Evolutionary conservation across 1,140 invertebrate species (phyloP).

Genomic region (Drosophila mojavensis): DNA sequence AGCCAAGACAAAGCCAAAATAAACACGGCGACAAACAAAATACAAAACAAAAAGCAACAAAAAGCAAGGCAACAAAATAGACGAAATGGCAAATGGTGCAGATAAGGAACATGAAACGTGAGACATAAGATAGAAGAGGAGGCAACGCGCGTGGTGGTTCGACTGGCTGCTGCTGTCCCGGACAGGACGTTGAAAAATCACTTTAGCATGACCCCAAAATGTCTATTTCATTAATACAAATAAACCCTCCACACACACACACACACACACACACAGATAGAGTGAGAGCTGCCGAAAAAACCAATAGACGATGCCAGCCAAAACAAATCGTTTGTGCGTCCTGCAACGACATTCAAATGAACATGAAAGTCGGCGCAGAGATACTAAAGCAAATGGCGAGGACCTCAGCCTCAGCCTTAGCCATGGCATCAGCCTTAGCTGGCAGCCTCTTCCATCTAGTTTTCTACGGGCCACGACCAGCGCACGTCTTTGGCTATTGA

Average conservation of each 20-base stretch:
- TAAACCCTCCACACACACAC: slow-evolving; percentile 49
- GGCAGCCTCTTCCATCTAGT: background rate
- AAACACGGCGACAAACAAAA: slow-evolving; percentile 55
- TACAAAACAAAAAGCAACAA: slow-evolving; percentile 2
- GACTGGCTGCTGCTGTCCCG: slow-evolving; percentile 28
- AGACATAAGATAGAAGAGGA: slow-evolving; percentile 37
- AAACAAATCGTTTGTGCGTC: slow-evolving; percentile 76
- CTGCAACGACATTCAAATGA: slow-evolving; percentile 77
- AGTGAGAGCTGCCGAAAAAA: slow-evolving; percentile 10
- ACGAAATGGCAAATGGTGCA: slow-evolving; percentile 34
- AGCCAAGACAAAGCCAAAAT: slow-evolving; percentile 75
- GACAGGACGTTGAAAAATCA: slow-evolving; percentile 82
- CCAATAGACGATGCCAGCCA: slow-evolving; percentile 52
- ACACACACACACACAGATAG: too few species aligned
- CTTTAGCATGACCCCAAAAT: slow-evolving; percentile 83
- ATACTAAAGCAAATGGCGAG: slow-evolving; percentile 50
- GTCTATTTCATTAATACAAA: slow-evolving; percentile 83
- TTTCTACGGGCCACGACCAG: slow-evolving; percentile 8
- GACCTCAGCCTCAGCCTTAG: background rate
- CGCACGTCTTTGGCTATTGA: slow-evolving; percentile 71
- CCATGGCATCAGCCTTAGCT: background rate
- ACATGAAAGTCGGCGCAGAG: slow-evolving; percentile 74
- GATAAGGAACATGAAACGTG: slow-evolving; percentile 64
- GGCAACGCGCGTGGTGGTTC: slow-evolving; percentile 1
- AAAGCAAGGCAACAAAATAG: slow-evolving; percentile 20